Evolutionary conservation across 2,888 invertebrate species (phyloP), one percentile per base, ranked within the genome.

Genomic region (Drosophila hamatofila): DNA sequence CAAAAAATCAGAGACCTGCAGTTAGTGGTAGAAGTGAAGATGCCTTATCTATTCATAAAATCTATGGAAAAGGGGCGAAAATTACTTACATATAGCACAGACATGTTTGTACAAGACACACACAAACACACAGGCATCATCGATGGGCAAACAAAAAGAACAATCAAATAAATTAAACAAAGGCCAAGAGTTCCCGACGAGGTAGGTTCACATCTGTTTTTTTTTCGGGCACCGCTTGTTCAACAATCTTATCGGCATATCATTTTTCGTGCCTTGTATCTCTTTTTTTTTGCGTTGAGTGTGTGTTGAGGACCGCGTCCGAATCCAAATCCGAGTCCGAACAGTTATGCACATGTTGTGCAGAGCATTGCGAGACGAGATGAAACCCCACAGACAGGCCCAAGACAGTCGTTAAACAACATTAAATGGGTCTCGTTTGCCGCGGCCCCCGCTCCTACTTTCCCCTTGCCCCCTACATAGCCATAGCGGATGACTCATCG

Each of bases 91-190:
- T 79, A 79, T 52, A 58, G 64, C 65, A 75, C 84, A 78, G 88
- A 82, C 88, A 89, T 86, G 76, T 86, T 89, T 89, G 89, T 81
- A 73, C 89, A 88, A 82, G 71, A 76, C 61, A 65, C 63, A 48
- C 66, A 67, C 35, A 56, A 55, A 63, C 51, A 42, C 57, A 48
- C 52, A 69, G 37, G 7, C 58, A 62, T 78, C 76, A 84, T 72
- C 70, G 70, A 70, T 73, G 71, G 83, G 60, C 83, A 83, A 80
- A 88, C 86, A 81, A 64, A 80, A 76, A 80, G 75, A 89, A 89
- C 84, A 89, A 87, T 84, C 84, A 87, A 89, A 85, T 87, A 89
- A 89, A 85, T 85, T 89, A 89, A 85, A 89, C 87, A 89, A 87
- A 87, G 84, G 75, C 75, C 54, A 63, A 44, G 44, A 76, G 69